A percentile compares a stretch with the other conserved stretches of the same genome.
Conservation (phyloP, 2,797 vertebrate species). For the Petrocephalus sullivani region DNA sequence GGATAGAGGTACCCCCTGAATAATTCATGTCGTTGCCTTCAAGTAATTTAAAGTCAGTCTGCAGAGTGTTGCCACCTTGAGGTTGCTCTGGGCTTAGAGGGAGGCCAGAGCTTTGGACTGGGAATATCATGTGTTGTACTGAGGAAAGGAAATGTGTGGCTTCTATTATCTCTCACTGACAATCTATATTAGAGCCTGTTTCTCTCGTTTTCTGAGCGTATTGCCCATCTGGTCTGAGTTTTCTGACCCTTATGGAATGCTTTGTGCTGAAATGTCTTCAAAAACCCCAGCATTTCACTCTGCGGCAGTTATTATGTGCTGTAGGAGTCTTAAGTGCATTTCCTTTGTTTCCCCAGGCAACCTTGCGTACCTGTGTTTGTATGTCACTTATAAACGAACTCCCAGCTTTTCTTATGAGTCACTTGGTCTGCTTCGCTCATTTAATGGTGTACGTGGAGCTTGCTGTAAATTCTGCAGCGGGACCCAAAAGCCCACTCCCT, state of each 20-base stretch:
- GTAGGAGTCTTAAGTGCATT: background rate
- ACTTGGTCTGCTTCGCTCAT: background rate
- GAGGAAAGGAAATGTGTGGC: background rate
- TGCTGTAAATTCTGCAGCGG: background rate
- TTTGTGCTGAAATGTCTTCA: background rate
- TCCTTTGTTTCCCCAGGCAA: background rate
- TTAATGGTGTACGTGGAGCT: background rate
- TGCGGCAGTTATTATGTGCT: background rate
- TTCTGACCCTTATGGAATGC: background rate
- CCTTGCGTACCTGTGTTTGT: background rate
- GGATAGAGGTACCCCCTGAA: conserved; percentile 20
- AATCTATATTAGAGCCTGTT: background rate
- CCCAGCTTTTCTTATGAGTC: background rate
- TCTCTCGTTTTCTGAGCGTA: background rate
- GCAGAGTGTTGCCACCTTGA: conserved; percentile 6
- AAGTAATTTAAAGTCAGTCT: conserved; percentile 18
- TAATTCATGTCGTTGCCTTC: conserved; percentile 25
- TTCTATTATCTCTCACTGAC: background rate
- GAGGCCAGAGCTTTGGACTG: background rate
- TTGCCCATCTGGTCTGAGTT: background rate
- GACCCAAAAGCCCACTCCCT: background rate
- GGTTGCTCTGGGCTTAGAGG: conserved; percentile 12
- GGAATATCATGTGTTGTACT: conserved; percentile 6
- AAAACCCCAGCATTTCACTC: background rate
- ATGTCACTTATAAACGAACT: background rate